Evolutionary conservation across 2,888 invertebrate species (phyloP), one percentile per base, ranked within the genome.

Genomic region (Pyrrhosoma nymphula): DNA sequence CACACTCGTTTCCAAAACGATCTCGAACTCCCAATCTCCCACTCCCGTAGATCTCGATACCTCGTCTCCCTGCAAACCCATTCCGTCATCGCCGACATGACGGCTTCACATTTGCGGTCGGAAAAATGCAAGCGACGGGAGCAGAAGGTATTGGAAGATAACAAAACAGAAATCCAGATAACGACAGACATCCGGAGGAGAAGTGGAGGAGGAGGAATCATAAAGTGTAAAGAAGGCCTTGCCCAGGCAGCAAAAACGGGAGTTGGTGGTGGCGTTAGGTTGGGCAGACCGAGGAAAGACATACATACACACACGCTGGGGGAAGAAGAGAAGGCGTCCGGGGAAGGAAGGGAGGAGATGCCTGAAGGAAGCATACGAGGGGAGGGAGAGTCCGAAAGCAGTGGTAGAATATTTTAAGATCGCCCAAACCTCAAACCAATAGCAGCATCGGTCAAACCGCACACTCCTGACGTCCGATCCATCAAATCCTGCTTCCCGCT

Each of bases 31-130:
- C 26, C 47, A 89, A 56, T 89, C 89, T 55, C 26, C 89, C 12
- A 4, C 6, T 89, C 55, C 10, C 55, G 1, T 16, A 16, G 16
- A 35, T 16, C 55, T 89, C 89, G 26, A 89, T 2, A 23, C 47
- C 23, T n/a, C 23, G 10, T n/a, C 55, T 69, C 26, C 23, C 23
- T 0, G 30, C 82, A 26, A 47, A 14, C 89, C 12, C 23, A 47
- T 89, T 89, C 56, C 89, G 55, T 16, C 82, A 82, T 35, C 82
- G 16, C 16, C 82, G 82, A 69, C 69, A 26, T 69, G 69, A 69
- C 69, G 82, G 82, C 89, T n/a, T 89, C 89, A 89, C 89, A 89
- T 89, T 89, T 89, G 89, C 89, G 89, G 89, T n/a, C 47, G 55
- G 55, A 47, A 55, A 89, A 89, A 89, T 89, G 56, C 56, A 47